Evolutionary conservation across 2,888 invertebrate species (phyloP).

Genomic region (Linnaemya tessellans): DNA sequence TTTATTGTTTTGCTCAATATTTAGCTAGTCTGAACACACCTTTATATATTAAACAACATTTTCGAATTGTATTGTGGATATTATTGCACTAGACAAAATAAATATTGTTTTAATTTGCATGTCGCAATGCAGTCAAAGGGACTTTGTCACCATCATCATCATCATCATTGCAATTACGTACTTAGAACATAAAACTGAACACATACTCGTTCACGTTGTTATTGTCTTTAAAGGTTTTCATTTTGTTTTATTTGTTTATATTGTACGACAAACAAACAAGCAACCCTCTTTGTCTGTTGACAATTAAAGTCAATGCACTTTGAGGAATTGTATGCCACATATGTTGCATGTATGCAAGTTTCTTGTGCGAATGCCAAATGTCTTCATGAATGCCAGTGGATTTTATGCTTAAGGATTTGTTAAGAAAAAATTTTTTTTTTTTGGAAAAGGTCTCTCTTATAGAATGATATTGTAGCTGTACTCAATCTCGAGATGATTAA

Average conservation of each 20-base stretch:
- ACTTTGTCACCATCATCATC: slow-evolving; percentile 50
- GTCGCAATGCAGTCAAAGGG: slow-evolving; percentile 68
- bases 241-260: slow-evolving; percentile 21
- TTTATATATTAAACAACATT: neutral
- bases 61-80: slow-evolving; percentile 5
- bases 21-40: neutral
- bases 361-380: slow-evolving; percentile 14
- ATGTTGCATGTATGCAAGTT: slow-evolving; percentile 52
- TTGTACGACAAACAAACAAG: slow-evolving; percentile 2
- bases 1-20: neutral
- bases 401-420: slow-evolving; percentile 36
- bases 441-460: neutral
- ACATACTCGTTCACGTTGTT: slow-evolving; percentile 2
- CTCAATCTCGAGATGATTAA: too few species aligned
- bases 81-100: slow-evolving; percentile 12
- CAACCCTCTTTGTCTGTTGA: slow-evolving; percentile 46
- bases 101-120: slow-evolving; percentile 52
- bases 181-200: slow-evolving; percentile 10
- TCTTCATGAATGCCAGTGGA: neutral
- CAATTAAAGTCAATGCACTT: slow-evolving; percentile 67
- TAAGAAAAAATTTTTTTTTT: neutral
- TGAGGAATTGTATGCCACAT: slow-evolving; percentile 62
- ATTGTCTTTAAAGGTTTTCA: slow-evolving; percentile 55
- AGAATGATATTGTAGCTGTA: too few species aligned
- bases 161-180: slow-evolving; percentile 16